A percentile compares a stretch with the other conserved stretches of the same genome.
Conservation (phyloP, 2,113 vertebrate genomes). For the Pagrus major region DNA sequence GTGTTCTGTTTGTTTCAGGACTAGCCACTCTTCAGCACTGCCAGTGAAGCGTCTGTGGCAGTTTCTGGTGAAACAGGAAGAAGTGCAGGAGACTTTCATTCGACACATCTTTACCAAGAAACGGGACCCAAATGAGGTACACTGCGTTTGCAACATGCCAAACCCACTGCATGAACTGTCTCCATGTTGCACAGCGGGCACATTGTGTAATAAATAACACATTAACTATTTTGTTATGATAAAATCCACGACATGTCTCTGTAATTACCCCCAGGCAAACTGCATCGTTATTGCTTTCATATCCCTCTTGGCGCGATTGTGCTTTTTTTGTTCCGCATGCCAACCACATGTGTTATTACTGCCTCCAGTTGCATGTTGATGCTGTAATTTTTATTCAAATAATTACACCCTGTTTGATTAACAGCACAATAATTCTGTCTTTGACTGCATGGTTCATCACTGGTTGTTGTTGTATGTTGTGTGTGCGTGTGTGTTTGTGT, state of each 20-base stretch:
- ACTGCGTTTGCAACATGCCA: conserved; percentile 6
- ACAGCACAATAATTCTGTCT: conserved; percentile 73
- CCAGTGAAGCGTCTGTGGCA: conserved; percentile 97
- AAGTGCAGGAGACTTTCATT: conserved; percentile 97
- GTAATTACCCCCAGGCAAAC: conserved; percentile 36
- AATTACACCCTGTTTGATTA: conserved; percentile 73
- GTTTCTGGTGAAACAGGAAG: conserved; percentile 95
- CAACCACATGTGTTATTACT: conserved; percentile 27
- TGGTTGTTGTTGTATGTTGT: conserved; percentile 76
- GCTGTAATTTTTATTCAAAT: conserved; percentile 54
- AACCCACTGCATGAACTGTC: conserved; percentile 19
- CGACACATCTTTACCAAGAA: conserved; percentile 96
- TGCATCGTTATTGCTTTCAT: conserved; percentile 35
- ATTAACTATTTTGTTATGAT: conserved; percentile 48
- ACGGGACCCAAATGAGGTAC: conserved; percentile 89
- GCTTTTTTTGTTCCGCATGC: conserved; percentile 53
- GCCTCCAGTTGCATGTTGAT: conserved; percentile 46
- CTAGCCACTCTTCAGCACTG: conserved; percentile 86
- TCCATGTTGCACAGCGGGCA: conserved; percentile 16
- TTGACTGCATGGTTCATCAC: conserved; percentile 79
- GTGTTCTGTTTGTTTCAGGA: conserved; percentile 80
- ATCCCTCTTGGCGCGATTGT: conserved; percentile 22
- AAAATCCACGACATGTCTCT: conserved; percentile 24
- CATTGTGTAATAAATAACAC: conserved; percentile 48
- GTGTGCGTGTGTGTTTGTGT: conserved; percentile 16